Evolutionary conservation across 1,140 invertebrate species (phyloP).

Genomic region (Meteorus sp.): DNA sequence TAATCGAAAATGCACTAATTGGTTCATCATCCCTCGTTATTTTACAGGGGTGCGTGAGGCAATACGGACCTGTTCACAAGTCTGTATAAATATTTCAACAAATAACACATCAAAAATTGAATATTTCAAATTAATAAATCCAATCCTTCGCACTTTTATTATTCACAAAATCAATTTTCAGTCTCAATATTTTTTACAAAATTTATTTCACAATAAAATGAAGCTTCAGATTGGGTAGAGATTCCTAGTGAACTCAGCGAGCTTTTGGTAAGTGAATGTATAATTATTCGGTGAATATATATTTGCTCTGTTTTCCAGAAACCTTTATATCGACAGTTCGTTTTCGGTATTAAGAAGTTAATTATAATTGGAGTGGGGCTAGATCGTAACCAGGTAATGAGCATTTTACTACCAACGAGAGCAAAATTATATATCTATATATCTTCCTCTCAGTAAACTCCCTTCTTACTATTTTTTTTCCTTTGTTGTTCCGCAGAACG

Average conservation of each 20-base stretch:
- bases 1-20: constrained; percentile 49
- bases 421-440: constrained; percentile 1
- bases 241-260: too few relatives aligned
- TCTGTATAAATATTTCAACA: too few relatives aligned
- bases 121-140: too few relatives aligned
- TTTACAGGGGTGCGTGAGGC: constrained; percentile 11
- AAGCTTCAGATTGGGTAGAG: too few relatives aligned
- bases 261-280: not conserved
- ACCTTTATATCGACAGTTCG: constrained; percentile 25
- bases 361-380: constrained; percentile 29
- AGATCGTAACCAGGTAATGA: constrained; percentile 26
- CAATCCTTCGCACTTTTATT: too few relatives aligned
- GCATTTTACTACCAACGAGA: constrained; percentile 14
- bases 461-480: not conserved
- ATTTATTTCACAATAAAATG: too few relatives aligned
- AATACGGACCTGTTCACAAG: not conserved
- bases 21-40: constrained; percentile 41
- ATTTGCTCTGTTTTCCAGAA: constrained; percentile 12
- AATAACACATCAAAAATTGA: not conserved
- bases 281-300: not conserved
- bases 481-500: too few relatives aligned
- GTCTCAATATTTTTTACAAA: too few relatives aligned
- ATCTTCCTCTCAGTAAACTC: not conserved
- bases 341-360: constrained; percentile 14
- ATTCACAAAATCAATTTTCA: too few relatives aligned